A percentile compares a stretch with the other conserved stretches of the same genome.
phyloP scores from a whole-genome alignment of 92 coral and sea anemone genomes.

The Palythoa grandiflora region DNA sequence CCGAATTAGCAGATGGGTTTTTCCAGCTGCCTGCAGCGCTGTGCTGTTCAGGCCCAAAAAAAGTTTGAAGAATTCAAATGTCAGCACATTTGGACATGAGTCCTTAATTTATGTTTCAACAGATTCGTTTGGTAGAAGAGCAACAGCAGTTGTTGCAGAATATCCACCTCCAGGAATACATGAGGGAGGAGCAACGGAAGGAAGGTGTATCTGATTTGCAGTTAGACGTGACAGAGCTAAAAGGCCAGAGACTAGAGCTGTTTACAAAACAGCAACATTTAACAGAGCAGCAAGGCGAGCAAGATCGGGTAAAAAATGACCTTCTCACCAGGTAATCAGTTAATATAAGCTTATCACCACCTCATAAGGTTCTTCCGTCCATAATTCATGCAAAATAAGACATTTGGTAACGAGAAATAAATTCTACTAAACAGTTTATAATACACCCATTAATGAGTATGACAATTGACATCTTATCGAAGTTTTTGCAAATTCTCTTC shows the following conservation, averaged over 20 bases:
- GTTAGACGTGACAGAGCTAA: conserved; percentile 70
- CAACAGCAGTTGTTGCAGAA: conserved; percentile 80
- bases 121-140: conserved; percentile 91
- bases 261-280: conserved; percentile 75
- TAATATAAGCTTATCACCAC: background rate
- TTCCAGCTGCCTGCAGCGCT: too few relatives aligned
- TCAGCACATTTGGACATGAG: background rate
- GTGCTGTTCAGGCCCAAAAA: too few relatives aligned
- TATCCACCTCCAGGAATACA: conserved; percentile 66
- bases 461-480: too few relatives aligned
- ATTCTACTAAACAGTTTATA: too few relatives aligned
- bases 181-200: conserved; percentile 46
- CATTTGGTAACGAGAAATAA: too few relatives aligned
- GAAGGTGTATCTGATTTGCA: conserved; percentile 44
- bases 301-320: conserved; percentile 71
- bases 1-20: too few relatives aligned
- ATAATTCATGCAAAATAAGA: background rate
- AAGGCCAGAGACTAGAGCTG: conserved; percentile 77
- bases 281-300: conserved; percentile 61
- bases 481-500: too few relatives aligned
- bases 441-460: too few relatives aligned
- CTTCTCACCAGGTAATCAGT: conserved; percentile 46
- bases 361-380: background rate
- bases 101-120: background rate
- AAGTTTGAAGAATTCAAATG: too few relatives aligned